phyloP scores from a whole-genome alignment of 2,113 vertebrate genomes.

The Anoplopoma fimbria region DNA sequence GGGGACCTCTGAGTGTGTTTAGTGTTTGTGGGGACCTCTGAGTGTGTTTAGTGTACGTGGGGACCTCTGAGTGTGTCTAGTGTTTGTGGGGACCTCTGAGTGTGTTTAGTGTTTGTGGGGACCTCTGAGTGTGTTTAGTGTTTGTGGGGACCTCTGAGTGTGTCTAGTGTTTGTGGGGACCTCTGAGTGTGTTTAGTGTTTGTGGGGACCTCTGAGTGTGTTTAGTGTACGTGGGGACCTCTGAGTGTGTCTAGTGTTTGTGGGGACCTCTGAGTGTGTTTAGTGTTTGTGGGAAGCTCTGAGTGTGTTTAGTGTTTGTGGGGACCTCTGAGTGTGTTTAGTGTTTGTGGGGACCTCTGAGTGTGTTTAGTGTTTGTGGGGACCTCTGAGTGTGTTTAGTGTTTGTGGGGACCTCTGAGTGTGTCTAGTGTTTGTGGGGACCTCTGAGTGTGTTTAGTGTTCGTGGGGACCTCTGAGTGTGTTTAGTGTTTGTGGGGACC shows the following conservation, averaged over 20 bases:
- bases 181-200: too few relatives aligned
- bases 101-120: background rate
- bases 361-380: too few relatives aligned
- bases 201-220: constrained; percentile 46
- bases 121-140: too few relatives aligned
- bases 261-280: background rate
- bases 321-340: constrained; percentile 56
- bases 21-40: background rate
- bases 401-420: too few relatives aligned
- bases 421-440: background rate
- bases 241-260: background rate
- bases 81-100: constrained; percentile 60
- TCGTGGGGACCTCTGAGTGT: background rate
- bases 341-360: constrained; percentile 61
- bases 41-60: background rate
- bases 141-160: background rate
- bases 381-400: background rate
- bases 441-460: constrained; percentile 52
- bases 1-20: background rate
- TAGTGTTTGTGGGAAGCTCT: too few relatives aligned
- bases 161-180: too few relatives aligned
- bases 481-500: background rate
- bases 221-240: background rate
- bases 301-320: background rate
- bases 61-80: too few relatives aligned